Conservation (phyloP, 2,113 vertebrate species). For the Excalfactoria chinensis region DNA sequence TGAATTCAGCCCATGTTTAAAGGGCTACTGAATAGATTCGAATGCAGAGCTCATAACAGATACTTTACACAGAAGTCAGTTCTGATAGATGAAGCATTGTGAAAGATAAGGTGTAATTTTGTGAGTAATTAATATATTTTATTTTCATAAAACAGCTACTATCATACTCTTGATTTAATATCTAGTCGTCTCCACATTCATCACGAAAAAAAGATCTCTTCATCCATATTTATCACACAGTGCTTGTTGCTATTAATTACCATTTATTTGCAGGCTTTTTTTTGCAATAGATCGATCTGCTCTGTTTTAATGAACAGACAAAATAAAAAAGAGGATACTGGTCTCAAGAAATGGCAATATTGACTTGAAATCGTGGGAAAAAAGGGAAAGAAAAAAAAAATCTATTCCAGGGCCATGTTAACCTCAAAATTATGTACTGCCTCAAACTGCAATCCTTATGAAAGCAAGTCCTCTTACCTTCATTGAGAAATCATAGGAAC, state of each 20-base stretch:
- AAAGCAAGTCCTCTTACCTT: neutral
- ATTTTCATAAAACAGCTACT: constrained; percentile 21
- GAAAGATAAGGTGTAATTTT: constrained; percentile 41
- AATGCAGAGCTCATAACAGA: neutral
- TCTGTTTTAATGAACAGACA: neutral
- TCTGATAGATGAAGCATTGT: neutral
- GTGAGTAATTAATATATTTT: constrained; percentile 38
- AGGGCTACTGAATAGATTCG: neutral
- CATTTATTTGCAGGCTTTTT: neutral
- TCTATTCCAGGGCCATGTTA: neutral
- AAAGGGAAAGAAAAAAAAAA: neutral
- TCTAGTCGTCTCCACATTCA: neutral
- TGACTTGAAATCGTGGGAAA: neutral
- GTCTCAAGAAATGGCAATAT: neutral
- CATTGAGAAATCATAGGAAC: neutral
- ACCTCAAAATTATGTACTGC: neutral
- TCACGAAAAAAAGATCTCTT: constrained; percentile 32
- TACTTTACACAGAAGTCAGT: neutral
- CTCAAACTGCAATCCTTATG: neutral
- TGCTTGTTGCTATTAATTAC: constrained; percentile 54
- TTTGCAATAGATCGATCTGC: neutral
- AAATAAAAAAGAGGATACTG: neutral
- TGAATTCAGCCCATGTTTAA: neutral
- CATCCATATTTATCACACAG: constrained; percentile 51
- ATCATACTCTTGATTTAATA: constrained; percentile 15